Percentiles rank a stretch among this genome's conserved stretches.
Evolutionary conservation across 2,888 invertebrate species (phyloP).

Genomic region (Physocephala rufipes): DNA sequence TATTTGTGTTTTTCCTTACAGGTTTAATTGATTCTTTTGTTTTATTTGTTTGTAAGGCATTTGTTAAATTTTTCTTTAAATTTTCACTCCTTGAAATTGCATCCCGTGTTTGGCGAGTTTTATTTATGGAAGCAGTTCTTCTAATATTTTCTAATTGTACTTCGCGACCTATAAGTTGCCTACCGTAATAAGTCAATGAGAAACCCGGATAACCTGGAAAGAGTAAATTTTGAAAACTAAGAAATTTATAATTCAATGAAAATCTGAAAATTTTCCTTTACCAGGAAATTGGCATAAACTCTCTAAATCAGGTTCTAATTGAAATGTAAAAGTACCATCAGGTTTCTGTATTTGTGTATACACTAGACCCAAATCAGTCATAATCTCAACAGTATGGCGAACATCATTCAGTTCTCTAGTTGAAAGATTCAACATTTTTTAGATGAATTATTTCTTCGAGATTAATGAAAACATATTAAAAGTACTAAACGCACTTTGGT

Average conservation of each 20-base stretch:
- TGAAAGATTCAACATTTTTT: conserved; percentile 21
- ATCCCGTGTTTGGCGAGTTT: background rate
- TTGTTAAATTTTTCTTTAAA: conserved; percentile 67
- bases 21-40: conserved; percentile 68
- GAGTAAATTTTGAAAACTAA: background rate
- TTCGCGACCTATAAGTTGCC: conserved; percentile 84
- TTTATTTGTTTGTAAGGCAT: conserved; percentile 76
- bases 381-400: conserved; percentile 76
- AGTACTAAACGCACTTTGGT: conserved; percentile 56
- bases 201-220: conserved; percentile 56
- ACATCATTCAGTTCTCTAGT: conserved; percentile 69
- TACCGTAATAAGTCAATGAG: conserved; percentile 73
- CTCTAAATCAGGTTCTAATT: conserved; percentile 83
- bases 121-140: conserved; percentile 64
- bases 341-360: conserved; percentile 81
- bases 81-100: background rate
- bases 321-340: conserved; percentile 79
- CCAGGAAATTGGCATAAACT: conserved; percentile 66
- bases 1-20: conserved; percentile 47
- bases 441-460: background rate
- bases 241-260: background rate
- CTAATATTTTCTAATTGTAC: conserved; percentile 82
- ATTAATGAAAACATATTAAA: conserved; percentile 15
- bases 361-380: conserved; percentile 89
- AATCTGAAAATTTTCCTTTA: conserved; percentile 36